Evolutionary conservation across 1,140 invertebrate species (phyloP).

Genomic region (Melitaea cinxia): DNA sequence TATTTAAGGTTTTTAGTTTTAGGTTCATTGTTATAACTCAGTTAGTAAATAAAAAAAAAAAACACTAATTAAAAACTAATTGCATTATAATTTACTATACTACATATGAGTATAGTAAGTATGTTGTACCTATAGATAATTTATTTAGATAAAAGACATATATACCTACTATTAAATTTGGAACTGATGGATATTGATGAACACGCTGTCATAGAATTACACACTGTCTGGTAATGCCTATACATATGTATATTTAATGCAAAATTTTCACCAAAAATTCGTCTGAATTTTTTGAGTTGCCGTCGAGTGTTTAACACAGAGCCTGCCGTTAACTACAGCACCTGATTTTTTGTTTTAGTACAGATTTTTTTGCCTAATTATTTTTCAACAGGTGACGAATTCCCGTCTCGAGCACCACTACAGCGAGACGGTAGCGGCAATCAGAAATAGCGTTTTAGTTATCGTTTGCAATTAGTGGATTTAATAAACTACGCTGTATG

Average conservation of each 20-base stretch:
- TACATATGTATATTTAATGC: conserved; percentile 41
- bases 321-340: conserved; percentile 64
- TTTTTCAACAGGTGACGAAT: conserved; percentile 81
- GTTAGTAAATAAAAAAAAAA: no score
- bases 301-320: conserved; percentile 69
- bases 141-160: not conserved
- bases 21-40: no score
- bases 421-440: conserved; percentile 62
- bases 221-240: conserved; percentile 41
- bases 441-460: conserved; percentile 69
- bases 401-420: conserved; percentile 73
- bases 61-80: no score
- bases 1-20: no score
- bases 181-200: no score
- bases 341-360: conserved; percentile 76
- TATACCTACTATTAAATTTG: no score
- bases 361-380: conserved; percentile 79
- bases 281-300: conserved; percentile 59
- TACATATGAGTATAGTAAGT: no score
- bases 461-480: conserved; percentile 72
- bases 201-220: no score
- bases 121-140: no score
- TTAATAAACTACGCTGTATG: conserved; percentile 38
- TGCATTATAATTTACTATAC: no score
- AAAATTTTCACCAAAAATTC: conserved; percentile 61